Conservation (phyloP, 2,113 vertebrate genomes). For the Stigmatopora argus region DNA sequence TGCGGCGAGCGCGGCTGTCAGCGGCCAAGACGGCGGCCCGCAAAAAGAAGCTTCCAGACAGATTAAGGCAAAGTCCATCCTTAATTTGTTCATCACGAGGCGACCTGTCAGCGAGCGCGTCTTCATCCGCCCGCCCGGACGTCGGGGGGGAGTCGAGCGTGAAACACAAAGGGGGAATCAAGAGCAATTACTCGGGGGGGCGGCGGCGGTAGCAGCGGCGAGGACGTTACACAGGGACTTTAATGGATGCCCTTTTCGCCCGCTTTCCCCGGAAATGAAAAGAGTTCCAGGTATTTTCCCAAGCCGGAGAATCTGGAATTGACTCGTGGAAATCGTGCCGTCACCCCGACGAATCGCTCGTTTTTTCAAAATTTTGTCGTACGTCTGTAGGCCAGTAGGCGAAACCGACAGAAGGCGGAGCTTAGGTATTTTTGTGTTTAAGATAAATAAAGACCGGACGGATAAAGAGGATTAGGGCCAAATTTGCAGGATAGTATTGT, state of each 20-base stretch:
- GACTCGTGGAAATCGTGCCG: too few species aligned
- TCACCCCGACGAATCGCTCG: too few species aligned
- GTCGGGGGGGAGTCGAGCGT: slow-evolving; percentile 49
- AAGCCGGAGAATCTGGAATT: neutral
- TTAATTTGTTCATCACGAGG: slow-evolving; percentile 66
- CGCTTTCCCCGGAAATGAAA: neutral
- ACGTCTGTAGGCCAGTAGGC: too few species aligned
- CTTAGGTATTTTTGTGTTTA: too few species aligned
- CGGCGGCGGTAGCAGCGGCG: slow-evolving; percentile 19
- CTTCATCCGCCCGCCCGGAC: slow-evolving; percentile 43
- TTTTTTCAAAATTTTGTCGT: too few species aligned
- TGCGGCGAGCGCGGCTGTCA: slow-evolving; percentile 57
- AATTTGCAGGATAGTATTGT: too few species aligned
- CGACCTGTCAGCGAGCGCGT: slow-evolving; percentile 48
- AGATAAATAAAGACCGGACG: too few species aligned
- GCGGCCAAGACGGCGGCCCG: slow-evolving; percentile 50
- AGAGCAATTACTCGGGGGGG: slow-evolving; percentile 56
- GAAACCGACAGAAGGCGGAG: too few species aligned
- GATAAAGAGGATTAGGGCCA: too few species aligned
- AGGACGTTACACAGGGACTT: neutral
- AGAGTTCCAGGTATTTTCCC: neutral
- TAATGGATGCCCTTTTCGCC: neutral
- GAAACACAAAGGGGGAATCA: slow-evolving; percentile 67
- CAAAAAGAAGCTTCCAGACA: slow-evolving; percentile 56
- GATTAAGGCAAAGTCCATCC: slow-evolving; percentile 58